Conservation (phyloP, 2,888 invertebrate genomes). For the Megalurothrips usitatus region DNA sequence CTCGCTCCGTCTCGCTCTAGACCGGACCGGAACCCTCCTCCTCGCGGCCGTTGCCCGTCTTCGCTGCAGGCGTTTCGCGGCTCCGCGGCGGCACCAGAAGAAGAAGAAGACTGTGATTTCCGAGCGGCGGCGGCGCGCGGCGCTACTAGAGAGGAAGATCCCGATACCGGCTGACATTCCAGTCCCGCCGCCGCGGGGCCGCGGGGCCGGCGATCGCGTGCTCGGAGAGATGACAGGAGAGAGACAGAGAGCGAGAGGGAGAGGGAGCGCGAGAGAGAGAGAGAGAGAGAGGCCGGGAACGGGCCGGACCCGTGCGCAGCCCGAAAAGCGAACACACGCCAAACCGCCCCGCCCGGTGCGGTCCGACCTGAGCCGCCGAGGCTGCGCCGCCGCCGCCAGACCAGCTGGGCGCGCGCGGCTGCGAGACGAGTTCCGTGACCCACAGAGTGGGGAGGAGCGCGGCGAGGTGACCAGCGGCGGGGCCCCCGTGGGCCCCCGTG, state of each 20-base stretch:
- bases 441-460: not conserved
- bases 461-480: not conserved
- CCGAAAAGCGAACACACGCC: not conserved
- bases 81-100: too few relatives aligned
- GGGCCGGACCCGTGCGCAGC: not conserved
- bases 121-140: too few relatives aligned
- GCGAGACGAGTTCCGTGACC: slow-evolving; percentile 8
- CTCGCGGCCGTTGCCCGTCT: too few relatives aligned
- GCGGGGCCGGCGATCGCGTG: not conserved
- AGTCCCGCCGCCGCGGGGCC: too few relatives aligned
- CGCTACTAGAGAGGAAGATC: too few relatives aligned
- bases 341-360: not conserved
- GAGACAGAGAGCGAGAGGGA: not conserved
- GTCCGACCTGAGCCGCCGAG: not conserved
- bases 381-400: too few relatives aligned
- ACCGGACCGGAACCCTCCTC: too few relatives aligned
- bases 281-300: not conserved
- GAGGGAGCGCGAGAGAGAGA: not conserved
- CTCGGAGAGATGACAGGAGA: not conserved
- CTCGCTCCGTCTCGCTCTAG: too few relatives aligned
- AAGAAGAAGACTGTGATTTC: too few relatives aligned
- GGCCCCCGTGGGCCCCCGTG: too few relatives aligned
- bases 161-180: too few relatives aligned
- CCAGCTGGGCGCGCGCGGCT: not conserved
- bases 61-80: too few relatives aligned